Base-by-base conservation (phyloP, 2,797 vertebrate genomes). In the Pyrocephalus nanus region DNA sequence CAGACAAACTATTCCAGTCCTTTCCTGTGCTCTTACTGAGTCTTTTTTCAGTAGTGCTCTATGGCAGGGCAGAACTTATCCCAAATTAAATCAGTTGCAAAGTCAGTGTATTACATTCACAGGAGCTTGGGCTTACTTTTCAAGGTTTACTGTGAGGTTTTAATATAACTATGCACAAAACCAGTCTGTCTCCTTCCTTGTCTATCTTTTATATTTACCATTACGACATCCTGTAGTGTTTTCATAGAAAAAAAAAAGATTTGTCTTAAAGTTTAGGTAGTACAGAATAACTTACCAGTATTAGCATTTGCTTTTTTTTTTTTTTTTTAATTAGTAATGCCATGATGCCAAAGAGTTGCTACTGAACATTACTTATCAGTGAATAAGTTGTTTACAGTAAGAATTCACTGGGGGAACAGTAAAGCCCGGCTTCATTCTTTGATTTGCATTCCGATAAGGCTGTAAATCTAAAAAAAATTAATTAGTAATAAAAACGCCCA, bases 301-400 rank as follows among this genome's bases (percentile, higher is more conserved):
- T 79, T 74, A 57, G 51, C 65, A 83, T 80, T 79, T 90, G 6
- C 17, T 55, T 61, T 61, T 65, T 88, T 88, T 51, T 55, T 61
- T 61, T 65, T 88, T 88, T 51, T 86, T 84, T 65, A 58, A 66
- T 73, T 67, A 74, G 13, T 60, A 71, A 26, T 45, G 13, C 48
- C n/a, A 67, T 11, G 7, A 67, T 61, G 27, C 38, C 53, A 80
- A 74, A 30, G 62, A 89, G 22, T 45, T 54, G 29, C 11, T 92
- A 47, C 23, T 76, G 60, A 90, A 88, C 92, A 80, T 57, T 88
- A 79, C 74, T 86, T 95, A 42, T 64, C 64, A 21, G 61, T 80
- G 3, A 88, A 67, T 15, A 83, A 93, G 77, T 86, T 83, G 54
- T 64, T 91, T 80, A 50, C 22, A 14, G 22, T 47, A 77, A 57